phyloP scores from a whole-genome alignment of 2,797 vertebrate species.

The Dicrostonyx torquatus region DNA sequence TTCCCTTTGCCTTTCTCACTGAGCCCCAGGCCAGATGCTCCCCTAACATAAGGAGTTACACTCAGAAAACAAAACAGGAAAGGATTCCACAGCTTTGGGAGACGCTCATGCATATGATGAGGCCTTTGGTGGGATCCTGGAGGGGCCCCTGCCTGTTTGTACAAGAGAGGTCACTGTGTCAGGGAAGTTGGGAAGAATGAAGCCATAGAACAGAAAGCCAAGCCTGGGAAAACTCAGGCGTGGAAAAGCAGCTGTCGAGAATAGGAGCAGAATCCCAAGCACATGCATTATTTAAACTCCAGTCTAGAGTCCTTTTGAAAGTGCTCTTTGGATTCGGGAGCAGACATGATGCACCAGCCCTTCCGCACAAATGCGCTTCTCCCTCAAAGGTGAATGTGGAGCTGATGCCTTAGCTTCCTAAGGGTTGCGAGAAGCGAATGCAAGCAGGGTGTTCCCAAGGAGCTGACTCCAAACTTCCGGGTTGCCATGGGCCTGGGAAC shows the following conservation, averaged over 20 bases:
- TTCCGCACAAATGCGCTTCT: not conserved
- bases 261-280: rapidly evolving
- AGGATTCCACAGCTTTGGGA: not conserved
- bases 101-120: not conserved
- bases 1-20: not conserved
- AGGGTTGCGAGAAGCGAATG: not conserved
- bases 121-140: not conserved
- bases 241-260: not conserved
- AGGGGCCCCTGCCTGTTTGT: too few relatives aligned
- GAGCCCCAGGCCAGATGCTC: not conserved
- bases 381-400: too few relatives aligned
- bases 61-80: not conserved
- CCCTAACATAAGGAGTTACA: too few relatives aligned
- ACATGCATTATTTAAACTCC: not conserved
- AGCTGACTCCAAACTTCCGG: not conserved
- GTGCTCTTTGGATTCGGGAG: not conserved
- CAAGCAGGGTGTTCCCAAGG: not conserved
- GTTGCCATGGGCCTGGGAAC: not conserved
- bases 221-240: rapidly evolving
- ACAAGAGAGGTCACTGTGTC: not conserved
- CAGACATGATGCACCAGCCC: not conserved
- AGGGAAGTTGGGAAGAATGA: not conserved
- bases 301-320: not conserved
- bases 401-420: not conserved
- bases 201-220: not conserved